Evolutionary conservation across 2,888 invertebrate genomes (phyloP), one percentile per base, ranked within the genome.

Genomic region (Neoaliturus tenellus): DNA sequence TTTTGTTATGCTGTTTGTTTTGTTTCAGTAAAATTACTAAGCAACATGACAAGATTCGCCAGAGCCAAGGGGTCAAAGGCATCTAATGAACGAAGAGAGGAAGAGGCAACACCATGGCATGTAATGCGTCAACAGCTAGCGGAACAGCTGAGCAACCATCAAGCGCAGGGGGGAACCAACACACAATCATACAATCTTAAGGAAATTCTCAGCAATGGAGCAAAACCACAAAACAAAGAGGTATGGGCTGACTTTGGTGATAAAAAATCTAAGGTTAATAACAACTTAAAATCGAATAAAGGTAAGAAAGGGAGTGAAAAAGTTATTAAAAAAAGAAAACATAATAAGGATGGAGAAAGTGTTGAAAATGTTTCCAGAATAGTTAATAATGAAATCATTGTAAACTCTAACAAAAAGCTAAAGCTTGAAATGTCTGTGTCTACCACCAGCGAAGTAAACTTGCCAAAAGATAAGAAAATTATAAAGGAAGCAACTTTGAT

Each of bases 41-140:
- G n/a, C n/a, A n/a, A n/a, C n/a, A 96, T 96, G 96, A 95, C 95
- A 5, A 91, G 96, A 87, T 96, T 94, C 91, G 94, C 96, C 33
- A 91, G 96, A 90, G 94, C 95, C 0, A 94, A 93, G 89, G 95
- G 96, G 44, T 95, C 95, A 0, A 96, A 95, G 90, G 91, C 95
- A 5, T 95, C 95, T 2, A 96, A 96, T 88, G 94, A 94, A 89
- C 92, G 93, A 86, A 88, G 93, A 17, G 94, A 94, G 0, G 94
- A 94, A 89, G 93, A 94, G 73, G 91, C 95, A 62, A 96, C 96
- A 51, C 93, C 95, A 89, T 96, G 96, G 96, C 91, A 92, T 85
- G 92, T 93, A 83, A 94, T 96, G 93, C 94, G 94, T 89, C 84
- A 86, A 17, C 86, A 85, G 51, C 41, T 85, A 14, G 75, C 35